Evolutionary conservation across 2,113 vertebrate species (phyloP).

Genomic region (Herpailurus yagouaroundi): DNA sequence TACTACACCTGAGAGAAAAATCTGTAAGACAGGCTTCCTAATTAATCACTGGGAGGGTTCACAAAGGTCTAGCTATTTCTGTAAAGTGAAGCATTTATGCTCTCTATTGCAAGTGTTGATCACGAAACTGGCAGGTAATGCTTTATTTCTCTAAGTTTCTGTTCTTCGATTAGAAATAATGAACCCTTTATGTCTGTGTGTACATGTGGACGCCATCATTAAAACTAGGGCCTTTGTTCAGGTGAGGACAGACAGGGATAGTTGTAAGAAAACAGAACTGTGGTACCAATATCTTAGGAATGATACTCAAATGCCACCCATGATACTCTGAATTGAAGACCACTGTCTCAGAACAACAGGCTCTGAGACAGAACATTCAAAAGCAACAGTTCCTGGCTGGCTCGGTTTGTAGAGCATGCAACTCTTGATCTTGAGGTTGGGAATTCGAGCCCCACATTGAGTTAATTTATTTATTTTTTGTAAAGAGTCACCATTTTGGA

Average conservation of each 20-base stretch:
- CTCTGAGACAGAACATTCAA: neutral
- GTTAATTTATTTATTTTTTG: neutral
- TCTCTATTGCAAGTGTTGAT: slow-evolving; percentile 70
- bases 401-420: neutral
- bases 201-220: neutral
- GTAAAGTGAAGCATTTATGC: slow-evolving; percentile 81
- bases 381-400: neutral
- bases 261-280: neutral
- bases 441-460: neutral
- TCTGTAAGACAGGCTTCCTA: slow-evolving; percentile 84
- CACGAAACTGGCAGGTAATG: slow-evolving; percentile 62
- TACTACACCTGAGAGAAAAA: slow-evolving; percentile 86
- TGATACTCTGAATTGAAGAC: neutral
- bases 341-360: neutral
- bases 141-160: slow-evolving; percentile 69
- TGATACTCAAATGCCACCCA: neutral
- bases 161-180: slow-evolving; percentile 52
- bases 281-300: neutral
- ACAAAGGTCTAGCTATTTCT: slow-evolving; percentile 82
- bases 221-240: slow-evolving; percentile 36
- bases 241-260: neutral
- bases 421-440: neutral
- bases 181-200: slow-evolving; percentile 24
- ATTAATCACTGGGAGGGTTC: slow-evolving; percentile 86
- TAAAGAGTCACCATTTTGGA: neutral